phyloP scores from a whole-genome alignment of 2,888 invertebrate genomes.

The Iselma pallidipennis region DNA sequence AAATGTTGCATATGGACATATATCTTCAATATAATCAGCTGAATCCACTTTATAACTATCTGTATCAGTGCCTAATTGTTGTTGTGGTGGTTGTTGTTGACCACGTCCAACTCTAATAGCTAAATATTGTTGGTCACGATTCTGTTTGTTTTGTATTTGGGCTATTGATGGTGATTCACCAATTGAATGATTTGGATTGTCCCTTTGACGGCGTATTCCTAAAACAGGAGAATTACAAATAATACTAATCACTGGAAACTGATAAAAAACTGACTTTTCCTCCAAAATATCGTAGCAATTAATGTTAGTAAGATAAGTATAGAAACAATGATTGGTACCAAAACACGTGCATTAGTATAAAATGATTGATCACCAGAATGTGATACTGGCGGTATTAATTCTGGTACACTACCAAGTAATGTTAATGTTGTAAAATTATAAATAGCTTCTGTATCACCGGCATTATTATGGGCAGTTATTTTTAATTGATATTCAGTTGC shows the following conservation, averaged over 20 bases:
- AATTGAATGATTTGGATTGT: slow-evolving; percentile 59
- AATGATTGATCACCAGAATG: slow-evolving; percentile 68
- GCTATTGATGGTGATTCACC: slow-evolving; percentile 79
- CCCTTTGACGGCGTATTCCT: slow-evolving; percentile 58
- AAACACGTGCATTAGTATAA: slow-evolving; percentile 67
- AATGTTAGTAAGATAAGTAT: slow-evolving; percentile 68
- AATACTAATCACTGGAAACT: not conserved
- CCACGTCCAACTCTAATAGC: slow-evolving; percentile 62
- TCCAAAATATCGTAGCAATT: slow-evolving; percentile 71
- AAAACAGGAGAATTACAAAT: slow-evolving; percentile 16
- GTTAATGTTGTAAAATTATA: slow-evolving; percentile 86
- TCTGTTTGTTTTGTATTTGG: slow-evolving; percentile 79
- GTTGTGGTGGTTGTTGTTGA: slow-evolving; percentile 34
- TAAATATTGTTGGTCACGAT: slow-evolving; percentile 76
- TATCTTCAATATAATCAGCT: slow-evolving; percentile 88
- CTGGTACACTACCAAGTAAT: slow-evolving; percentile 74
- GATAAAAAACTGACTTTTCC: slow-evolving; percentile 61
- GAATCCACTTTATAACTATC: slow-evolving; percentile 58
- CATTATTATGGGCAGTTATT: slow-evolving; percentile 84
- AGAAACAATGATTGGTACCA: slow-evolving; percentile 67
- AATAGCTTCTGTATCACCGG: slow-evolving; percentile 79
- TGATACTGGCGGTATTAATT: slow-evolving; percentile 68
- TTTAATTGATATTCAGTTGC: slow-evolving; percentile 75
- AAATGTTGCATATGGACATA: slow-evolving; percentile 91
- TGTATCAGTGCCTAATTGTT: slow-evolving; percentile 59